These are phyloP conservation scores for Panzeria rudis DNA, from an alignment of 2,888 invertebrate species.

Conservation along the genomic window DNA sequence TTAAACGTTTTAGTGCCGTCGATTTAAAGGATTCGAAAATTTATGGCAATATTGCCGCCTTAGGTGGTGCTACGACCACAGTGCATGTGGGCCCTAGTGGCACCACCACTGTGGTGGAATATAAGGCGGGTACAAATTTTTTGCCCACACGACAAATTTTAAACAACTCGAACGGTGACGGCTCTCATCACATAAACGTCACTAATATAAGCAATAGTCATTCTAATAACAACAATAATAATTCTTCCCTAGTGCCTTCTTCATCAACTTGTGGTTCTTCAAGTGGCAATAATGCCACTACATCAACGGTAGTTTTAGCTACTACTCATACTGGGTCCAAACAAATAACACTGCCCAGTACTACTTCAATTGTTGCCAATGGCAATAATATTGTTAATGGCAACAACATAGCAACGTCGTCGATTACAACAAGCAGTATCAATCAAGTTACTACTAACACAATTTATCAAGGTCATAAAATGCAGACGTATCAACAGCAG, in stretches of 20 bases:
- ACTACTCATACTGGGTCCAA: slow-evolving; percentile 67
- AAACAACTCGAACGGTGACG: slow-evolving; percentile 59
- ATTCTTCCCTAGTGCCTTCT: slow-evolving; percentile 78
- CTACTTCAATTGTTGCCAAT: slow-evolving; percentile 73
- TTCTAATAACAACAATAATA: slow-evolving; percentile 72
- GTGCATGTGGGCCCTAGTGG: slow-evolving; percentile 83
- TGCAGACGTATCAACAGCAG: slow-evolving; percentile 66
- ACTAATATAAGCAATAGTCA: slow-evolving; percentile 74
- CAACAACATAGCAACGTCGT: slow-evolving; percentile 69
- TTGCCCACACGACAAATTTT: slow-evolving; percentile 72
- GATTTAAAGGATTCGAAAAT: slow-evolving; percentile 68
- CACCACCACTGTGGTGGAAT: slow-evolving; percentile 83
- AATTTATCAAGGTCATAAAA: slow-evolving; percentile 73
- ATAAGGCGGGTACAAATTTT: slow-evolving; percentile 79
- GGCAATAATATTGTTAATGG: slow-evolving; percentile 71
- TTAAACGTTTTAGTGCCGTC: slow-evolving; percentile 73
- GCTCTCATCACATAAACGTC: slow-evolving; percentile 51
- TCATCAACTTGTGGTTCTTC: slow-evolving; percentile 59
- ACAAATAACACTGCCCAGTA: slow-evolving; percentile 73
- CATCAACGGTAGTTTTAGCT: slow-evolving; percentile 55
- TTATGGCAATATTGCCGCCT: slow-evolving; percentile 74
- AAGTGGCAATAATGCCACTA: slow-evolving; percentile 58
- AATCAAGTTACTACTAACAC: slow-evolving; percentile 68
- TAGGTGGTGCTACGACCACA: slow-evolving; percentile 81
- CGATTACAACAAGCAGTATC: slow-evolving; percentile 53